These are phyloP conservation scores for Pandemis cinnamomeana DNA, from an alignment of 2,888 invertebrate genomes.

Conservation along the genomic window DNA sequence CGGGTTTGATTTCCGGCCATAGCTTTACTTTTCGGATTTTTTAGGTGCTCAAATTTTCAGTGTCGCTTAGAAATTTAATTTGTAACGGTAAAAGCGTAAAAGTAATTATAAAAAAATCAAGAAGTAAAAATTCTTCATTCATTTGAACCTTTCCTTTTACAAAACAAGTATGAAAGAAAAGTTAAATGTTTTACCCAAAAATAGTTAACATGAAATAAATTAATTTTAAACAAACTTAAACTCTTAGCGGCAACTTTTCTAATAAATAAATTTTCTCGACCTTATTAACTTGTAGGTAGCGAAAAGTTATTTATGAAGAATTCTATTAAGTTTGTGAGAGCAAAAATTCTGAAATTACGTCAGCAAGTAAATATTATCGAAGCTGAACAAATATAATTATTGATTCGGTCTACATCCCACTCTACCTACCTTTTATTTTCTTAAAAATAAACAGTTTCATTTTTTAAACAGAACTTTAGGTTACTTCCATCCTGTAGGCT, in stretches of 20 bases:
- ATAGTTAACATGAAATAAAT: constrained; percentile 29
- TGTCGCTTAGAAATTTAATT: too few species aligned
- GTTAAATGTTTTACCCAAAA: background rate
- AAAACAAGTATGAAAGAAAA: background rate
- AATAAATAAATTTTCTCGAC: constrained; percentile 35
- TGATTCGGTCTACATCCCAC: constrained; percentile 12
- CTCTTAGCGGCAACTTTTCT: constrained; percentile 31
- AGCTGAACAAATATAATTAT: constrained; percentile 32
- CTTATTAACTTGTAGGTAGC: constrained; percentile 32
- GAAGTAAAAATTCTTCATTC: too few species aligned
- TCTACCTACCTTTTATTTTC: background rate
- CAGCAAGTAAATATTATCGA: constrained; percentile 35
- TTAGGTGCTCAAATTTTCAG: too few species aligned
- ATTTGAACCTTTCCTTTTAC: background rate
- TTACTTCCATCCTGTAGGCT: too few species aligned
- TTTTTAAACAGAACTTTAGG: too few species aligned
- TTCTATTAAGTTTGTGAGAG: constrained; percentile 32
- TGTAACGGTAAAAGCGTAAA: too few species aligned
- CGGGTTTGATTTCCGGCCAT: too few species aligned
- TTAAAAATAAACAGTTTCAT: too few species aligned
- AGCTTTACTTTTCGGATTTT: too few species aligned
- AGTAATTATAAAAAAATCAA: too few species aligned
- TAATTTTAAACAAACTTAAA: constrained; percentile 29
- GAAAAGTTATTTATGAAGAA: constrained; percentile 38
- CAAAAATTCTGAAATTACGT: constrained; percentile 38